Conservation (phyloP, 1,140 invertebrate genomes). For the Drepana arcuata region DNA sequence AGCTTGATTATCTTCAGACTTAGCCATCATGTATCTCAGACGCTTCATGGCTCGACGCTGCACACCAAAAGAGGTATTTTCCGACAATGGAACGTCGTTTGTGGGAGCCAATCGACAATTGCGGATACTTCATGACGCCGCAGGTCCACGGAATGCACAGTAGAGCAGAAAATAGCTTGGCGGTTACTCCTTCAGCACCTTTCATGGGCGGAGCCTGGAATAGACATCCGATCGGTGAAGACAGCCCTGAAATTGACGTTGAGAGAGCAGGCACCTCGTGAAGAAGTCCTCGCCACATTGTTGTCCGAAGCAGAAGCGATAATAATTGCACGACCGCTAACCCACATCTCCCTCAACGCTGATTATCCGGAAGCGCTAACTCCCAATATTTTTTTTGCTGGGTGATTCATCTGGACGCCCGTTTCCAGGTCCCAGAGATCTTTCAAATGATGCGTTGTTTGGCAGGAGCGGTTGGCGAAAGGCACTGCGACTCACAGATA, state of each 20-base stretch:
- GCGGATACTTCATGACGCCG: neutral
- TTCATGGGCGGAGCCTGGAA: slow-evolving; percentile 60
- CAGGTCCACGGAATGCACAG: slow-evolving; percentile 3
- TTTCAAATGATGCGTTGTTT: too few relatives aligned
- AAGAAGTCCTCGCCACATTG: slow-evolving; percentile 22
- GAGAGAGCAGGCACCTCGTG: slow-evolving; percentile 10
- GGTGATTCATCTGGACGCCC: too few relatives aligned
- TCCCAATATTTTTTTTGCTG: too few relatives aligned
- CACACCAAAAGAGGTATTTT: slow-evolving; percentile 25
- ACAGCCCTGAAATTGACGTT: slow-evolving; percentile 17
- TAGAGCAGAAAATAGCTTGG: slow-evolving; percentile 23
- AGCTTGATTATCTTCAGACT: slow-evolving; percentile 32
- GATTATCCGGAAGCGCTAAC: slow-evolving; percentile 26
- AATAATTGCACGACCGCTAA: slow-evolving; percentile 36
- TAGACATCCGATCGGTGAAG: slow-evolving; percentile 38
- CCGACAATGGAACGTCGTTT: slow-evolving; percentile 54
- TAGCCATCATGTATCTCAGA: slow-evolving; percentile 40
- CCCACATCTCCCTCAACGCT: slow-evolving; percentile 21
- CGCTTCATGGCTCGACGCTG: slow-evolving; percentile 50
- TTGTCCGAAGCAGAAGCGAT: slow-evolving; percentile 23
- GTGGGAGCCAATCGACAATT: slow-evolving; percentile 17
- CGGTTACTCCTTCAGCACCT: slow-evolving; percentile 40
- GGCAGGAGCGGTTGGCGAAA: too few relatives aligned
- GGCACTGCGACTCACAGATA: too few relatives aligned
- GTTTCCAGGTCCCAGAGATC: too few relatives aligned